Evolutionary conservation across 2,797 vertebrate genomes (phyloP), one percentile per base, ranked within the genome.

Genomic region (Pelobates cultripes): DNA sequence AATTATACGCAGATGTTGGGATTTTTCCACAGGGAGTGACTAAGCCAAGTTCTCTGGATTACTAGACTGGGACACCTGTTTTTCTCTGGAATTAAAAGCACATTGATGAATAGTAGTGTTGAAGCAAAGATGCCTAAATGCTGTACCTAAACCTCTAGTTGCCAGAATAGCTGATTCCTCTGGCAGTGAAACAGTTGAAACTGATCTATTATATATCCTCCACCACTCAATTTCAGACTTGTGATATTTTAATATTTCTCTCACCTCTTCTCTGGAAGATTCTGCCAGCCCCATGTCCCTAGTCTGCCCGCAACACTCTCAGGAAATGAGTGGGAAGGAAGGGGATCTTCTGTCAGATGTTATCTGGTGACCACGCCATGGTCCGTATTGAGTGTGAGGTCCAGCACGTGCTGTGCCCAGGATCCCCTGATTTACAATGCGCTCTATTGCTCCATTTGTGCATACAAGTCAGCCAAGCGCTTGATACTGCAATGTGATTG

Each of bases 401-500:
- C 73, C 1, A 0, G 70, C 75, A 61, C 10, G 10, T 71, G 82
- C 79, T 13, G 51, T 73, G 66, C 53, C 3, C 2, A 61, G 51
- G 55, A 83, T 73, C 80, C 61, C 53, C 77, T 0, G 0, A 55
- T 55, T 76, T 66, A 64, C 73, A 8, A 66, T 75, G 72, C 42
- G 75, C 66, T 45, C 28, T 28, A 28, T 28, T 28, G 28, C 28
- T 28, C 28, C 28, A 28, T 28, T 3, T 73, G 61, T 73, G 40
- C 70, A 73, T 4, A 71, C 69, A 77, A 13, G 45, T 74, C 82
- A 17, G 79, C 55, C 28, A 81, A 81, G 78, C 81, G 76, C 73
- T 8, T 51, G 76, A 80, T 72, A 41, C 80, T 1, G 7, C 74
- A 70, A 64, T 80, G 79, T 77, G 70, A n/a, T 41, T 6, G 3